Base-by-base conservation (phyloP, 2,888 invertebrate genomes). In the Gonocerus acuteangulatus region DNA sequence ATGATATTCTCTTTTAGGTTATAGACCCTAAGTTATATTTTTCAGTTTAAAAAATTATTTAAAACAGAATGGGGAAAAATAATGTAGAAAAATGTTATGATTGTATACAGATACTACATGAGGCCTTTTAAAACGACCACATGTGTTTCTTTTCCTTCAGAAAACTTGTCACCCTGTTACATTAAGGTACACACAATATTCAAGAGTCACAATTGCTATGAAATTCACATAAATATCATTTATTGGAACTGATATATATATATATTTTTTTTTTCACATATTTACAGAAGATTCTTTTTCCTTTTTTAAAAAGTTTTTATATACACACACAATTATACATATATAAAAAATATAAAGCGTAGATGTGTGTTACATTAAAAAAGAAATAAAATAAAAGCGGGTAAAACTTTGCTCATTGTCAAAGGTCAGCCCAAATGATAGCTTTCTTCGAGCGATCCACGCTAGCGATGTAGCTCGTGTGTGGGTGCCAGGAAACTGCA, bases 401-500 rank as follows among this genome's bases (percentile, higher is more conserved):
- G 57, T 32, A 45, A 47, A 45, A 45, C 15, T 47, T 56, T 45
- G 45, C 47, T 54, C 61, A 61, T 42, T 57, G 48, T 77, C 73
- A 78, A 68, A 76, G 77, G 71, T 87, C 87, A 44, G 84, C 83
- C 89, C 93, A 94, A 64, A 93, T 79, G 65, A 89, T 78, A 60
- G 86, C 87, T 68, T 85, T 85, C 75, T 87, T 91, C 69, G 84
- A 81, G 68, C 86, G 83, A 75, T 93, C 93, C 68, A 90, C 91
- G 44, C 89, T 87, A 56, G 89, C 86, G 60, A 94, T 76, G 62
- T 83, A 82, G 48, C 84, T 65, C 45, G 87, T 88, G 72, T 86
- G 87, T 4, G 90, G 89, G 74, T 89, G 88, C 92, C 93, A 94
- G 47, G 88, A 83, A 42, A 92, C 90, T 42, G 92, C 90, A 63